Conservation (phyloP, 1,140 invertebrate species). For the Chelonus insularis region DNA sequence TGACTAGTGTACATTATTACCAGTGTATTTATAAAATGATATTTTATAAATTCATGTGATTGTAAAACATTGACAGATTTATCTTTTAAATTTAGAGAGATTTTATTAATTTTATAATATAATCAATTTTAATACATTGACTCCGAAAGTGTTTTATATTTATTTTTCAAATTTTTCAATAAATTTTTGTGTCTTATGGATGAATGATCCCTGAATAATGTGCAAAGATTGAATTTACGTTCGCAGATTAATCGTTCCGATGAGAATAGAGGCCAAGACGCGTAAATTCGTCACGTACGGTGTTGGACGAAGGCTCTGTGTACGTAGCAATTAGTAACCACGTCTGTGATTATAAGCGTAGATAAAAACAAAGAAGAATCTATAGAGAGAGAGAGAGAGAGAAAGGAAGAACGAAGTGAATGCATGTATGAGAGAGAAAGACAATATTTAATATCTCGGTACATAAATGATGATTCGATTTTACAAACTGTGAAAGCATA, state of each 20-base stretch:
- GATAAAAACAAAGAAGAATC: constrained; percentile 13
- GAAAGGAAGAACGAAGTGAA: background rate
- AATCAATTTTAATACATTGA: background rate
- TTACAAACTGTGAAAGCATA: constrained; percentile 16
- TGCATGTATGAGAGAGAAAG: constrained; percentile 26
- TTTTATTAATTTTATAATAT: background rate
- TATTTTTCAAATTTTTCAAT: too few species aligned
- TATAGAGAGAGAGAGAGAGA: background rate
- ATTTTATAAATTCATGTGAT: too few species aligned
- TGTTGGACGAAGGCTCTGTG: constrained; percentile 40
- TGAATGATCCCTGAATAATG: constrained; percentile 5
- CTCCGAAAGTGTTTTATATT: background rate
- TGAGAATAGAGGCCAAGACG: constrained; percentile 14
- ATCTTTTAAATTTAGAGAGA: too few species aligned
- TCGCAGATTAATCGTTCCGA: constrained; percentile 29
- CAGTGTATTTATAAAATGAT: too few species aligned
- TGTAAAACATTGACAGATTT: too few species aligned
- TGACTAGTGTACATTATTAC: too few species aligned
- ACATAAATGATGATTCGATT: background rate
- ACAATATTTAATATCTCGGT: constrained; percentile 31
- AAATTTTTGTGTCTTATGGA: too few species aligned
- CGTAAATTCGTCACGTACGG: constrained; percentile 31
- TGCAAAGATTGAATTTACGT: constrained; percentile 20
- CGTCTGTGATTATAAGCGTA: constrained; percentile 53
- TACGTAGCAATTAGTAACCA: constrained; percentile 48